Base-by-base conservation (phyloP, 2,888 invertebrate genomes). In the Cantharis nigra region DNA sequence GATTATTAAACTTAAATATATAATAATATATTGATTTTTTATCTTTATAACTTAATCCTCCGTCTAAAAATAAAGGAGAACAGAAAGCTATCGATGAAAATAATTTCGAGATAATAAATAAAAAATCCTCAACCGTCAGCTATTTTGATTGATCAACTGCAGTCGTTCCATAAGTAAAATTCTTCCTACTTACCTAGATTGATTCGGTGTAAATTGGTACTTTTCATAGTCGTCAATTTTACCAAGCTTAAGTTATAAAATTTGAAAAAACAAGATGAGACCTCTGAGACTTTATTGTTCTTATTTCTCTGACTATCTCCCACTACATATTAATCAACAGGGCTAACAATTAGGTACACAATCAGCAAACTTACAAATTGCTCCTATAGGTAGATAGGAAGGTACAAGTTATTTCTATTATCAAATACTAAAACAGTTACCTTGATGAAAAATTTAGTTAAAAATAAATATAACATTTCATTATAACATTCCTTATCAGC, bases 251-350 rank as follows among this genome's bases (percentile, higher is more conserved):
- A 23, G 23, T 23, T 23, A 23, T 5, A 23, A 23, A 23, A 65
- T 10, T 65, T 10, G 14, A 65, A 65, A 20, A 65, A 67, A 20
- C 20, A 3, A 67, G 7, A 67, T 0, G n/a, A 67, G 23, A 67
- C 65, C 26, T 26, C 20, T 67, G 20, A 67, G 23, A 67, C 23
- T 67, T 67, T 67, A 67, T 67, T 67, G 49, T 67, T 67, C 23
- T 23, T 67, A 67, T 23, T 67, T 67, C 65, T 67, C 65, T 49
- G 49, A 49, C 49, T 49, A 49, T 49, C 49, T 49, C 49, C 20
- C 65, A 67, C 65, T 67, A 67, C 65, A 67, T 67, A 67, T 67
- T 67, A 67, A 67, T 26, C 65, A 67, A 67, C 65, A 67, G 65
- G 65, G 65, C 23, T 67, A 67, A 67, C 65, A 67, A 67, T 26